Evolutionary conservation across 1,140 invertebrate species (phyloP).

Genomic region (Panagrolaimus sp.): DNA sequence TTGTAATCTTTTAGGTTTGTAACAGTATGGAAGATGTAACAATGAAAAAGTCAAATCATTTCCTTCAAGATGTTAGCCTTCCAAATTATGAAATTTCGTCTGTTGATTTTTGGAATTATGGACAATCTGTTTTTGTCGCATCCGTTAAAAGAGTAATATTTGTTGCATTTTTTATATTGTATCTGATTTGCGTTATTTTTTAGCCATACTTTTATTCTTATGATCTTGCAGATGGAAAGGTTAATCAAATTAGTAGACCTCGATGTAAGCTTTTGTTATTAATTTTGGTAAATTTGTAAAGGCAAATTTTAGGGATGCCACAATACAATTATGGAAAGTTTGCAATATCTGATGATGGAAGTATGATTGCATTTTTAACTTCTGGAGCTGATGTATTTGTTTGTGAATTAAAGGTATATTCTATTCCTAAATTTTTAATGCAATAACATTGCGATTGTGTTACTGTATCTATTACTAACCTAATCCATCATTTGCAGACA

Average conservation of each 20-base stretch:
- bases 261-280: background rate
- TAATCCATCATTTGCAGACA: constrained; percentile 30
- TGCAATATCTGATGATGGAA: constrained; percentile 34
- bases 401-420: constrained; percentile 36
- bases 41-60: constrained; percentile 22
- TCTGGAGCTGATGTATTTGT: constrained; percentile 31
- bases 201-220: constrained; percentile 40
- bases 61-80: constrained; percentile 37
- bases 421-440: background rate
- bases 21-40: constrained; percentile 19
- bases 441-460: background rate
- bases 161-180: constrained; percentile 20
- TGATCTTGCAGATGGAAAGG: constrained; percentile 30
- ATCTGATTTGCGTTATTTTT: background rate
- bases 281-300: constrained; percentile 5
- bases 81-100: constrained; percentile 25
- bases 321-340: constrained; percentile 8
- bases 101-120: constrained; percentile 35
- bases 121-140: constrained; percentile 27
- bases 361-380: constrained; percentile 33
- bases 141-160: constrained; percentile 28
- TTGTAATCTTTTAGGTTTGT: constrained; percentile 21
- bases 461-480: constrained; percentile 1
- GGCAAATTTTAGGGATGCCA: constrained; percentile 20
- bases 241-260: constrained; percentile 12